Conservation (phyloP, 2,113 vertebrate genomes). For the zebrafish (Danio rerio) region DNA sequence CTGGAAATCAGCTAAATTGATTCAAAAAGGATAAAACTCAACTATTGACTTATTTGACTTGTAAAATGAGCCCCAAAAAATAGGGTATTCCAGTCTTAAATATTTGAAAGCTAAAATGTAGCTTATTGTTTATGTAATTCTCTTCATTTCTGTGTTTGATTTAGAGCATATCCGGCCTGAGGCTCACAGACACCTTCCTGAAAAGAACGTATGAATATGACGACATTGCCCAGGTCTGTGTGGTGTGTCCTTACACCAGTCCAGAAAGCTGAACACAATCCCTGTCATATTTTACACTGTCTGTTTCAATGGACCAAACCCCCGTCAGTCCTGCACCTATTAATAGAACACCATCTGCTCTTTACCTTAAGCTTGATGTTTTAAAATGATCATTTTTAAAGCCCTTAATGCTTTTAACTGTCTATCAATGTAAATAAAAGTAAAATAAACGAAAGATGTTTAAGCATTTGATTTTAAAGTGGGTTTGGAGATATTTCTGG, state of each 20-base stretch:
- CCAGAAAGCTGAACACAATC: constrained; percentile 76
- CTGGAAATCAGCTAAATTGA: too few species aligned
- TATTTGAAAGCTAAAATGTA: too few species aligned
- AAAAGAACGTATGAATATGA: constrained; percentile 98
- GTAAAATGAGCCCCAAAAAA: too few species aligned
- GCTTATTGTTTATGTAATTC: too few species aligned
- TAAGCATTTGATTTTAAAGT: background rate
- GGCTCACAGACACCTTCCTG: constrained; percentile 94
- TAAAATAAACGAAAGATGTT: constrained; percentile 22
- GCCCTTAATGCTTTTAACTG: constrained; percentile 64
- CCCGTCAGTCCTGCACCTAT: constrained; percentile 38
- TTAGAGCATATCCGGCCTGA: constrained; percentile 93
- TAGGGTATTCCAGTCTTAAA: too few species aligned
- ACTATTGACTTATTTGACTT: too few species aligned
- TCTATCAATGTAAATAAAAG: constrained; percentile 74
- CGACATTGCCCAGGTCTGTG: constrained; percentile 96
- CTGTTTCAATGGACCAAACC: constrained; percentile 72
- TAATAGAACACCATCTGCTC: constrained; percentile 46
- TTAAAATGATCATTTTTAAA: constrained; percentile 49
- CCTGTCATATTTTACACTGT: constrained; percentile 40
- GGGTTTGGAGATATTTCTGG: background rate
- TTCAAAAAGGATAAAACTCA: too few species aligned
- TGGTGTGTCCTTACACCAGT: constrained; percentile 86
- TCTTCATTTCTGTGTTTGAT: constrained; percentile 32
- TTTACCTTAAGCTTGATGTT: constrained; percentile 33